Evolutionary conservation across 2,797 vertebrate genomes (phyloP).

Genomic region (Pangasius krempfi): DNA sequence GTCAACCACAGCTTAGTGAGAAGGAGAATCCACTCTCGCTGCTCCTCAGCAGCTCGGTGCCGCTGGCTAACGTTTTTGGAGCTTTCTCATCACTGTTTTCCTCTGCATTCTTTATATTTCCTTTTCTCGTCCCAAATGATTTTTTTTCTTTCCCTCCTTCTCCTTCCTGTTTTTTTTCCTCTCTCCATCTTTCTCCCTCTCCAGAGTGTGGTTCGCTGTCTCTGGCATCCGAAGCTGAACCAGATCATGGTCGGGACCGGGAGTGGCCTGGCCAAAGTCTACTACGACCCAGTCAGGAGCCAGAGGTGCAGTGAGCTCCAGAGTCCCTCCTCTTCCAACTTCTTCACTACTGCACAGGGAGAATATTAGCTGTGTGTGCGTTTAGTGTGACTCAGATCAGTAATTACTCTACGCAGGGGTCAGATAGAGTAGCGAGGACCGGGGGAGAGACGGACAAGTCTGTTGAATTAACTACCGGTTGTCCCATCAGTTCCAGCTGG

Average conservation of each 20-base stretch:
- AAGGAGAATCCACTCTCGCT: conserved; percentile 54
- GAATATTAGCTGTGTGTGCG: conserved; percentile 7
- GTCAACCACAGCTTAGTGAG: conserved; percentile 72
- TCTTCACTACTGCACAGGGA: not conserved
- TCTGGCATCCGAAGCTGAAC: conserved; percentile 98
- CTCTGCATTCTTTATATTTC: conserved; percentile 23
- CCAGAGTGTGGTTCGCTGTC: conserved; percentile 91
- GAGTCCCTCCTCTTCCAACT: conserved; percentile 8
- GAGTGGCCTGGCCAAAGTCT: conserved; percentile 92
- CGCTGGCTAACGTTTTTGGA: conserved; percentile 9
- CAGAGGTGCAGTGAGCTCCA: conserved; percentile 81
- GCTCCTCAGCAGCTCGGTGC: conserved; percentile 45
- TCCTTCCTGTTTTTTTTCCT: not conserved
- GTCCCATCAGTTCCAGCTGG: conserved; percentile 30
- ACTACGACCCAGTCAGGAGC: conserved; percentile 94
- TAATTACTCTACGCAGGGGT: conserved; percentile 4
- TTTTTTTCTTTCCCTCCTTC: conserved; percentile 32
- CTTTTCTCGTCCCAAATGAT: conserved; percentile 15
- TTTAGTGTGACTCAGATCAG: conserved; percentile 19
- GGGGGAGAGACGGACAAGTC: not conserved
- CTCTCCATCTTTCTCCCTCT: conserved; percentile 27
- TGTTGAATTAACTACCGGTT: conserved; percentile 5
- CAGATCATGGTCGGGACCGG: conserved; percentile 98
- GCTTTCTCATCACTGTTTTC: conserved; percentile 10
- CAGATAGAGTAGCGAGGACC: conserved; percentile 5